Percentiles rank a stretch among this genome's conserved stretches.
phyloP scores from a whole-genome alignment of 2,888 invertebrate species.

The Subacronicta megacephala region DNA sequence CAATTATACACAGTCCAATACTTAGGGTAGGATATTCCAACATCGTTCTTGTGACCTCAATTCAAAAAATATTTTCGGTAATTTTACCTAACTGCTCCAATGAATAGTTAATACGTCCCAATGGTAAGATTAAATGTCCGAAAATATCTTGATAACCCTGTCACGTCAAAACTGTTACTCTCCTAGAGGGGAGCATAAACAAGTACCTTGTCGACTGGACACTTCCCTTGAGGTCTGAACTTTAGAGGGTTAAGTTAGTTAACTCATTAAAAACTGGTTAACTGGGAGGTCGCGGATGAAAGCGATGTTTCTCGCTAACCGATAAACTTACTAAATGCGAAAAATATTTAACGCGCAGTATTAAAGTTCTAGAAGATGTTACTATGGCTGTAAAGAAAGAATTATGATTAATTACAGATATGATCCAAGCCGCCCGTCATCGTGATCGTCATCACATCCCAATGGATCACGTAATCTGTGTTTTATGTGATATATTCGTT shows the following conservation, averaged over 20 bases:
- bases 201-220: slow-evolving; percentile 54
- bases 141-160: slow-evolving; percentile 39
- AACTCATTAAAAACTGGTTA: slow-evolving; percentile 61
- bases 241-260: slow-evolving; percentile 57
- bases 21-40: no score
- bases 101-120: slow-evolving; percentile 36
- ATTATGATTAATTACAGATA: no score
- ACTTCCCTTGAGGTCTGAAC: slow-evolving; percentile 52
- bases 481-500: no score
- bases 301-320: slow-evolving; percentile 31
- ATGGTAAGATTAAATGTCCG: slow-evolving; percentile 25
- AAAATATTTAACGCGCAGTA: slow-evolving; percentile 19
- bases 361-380: slow-evolving; percentile 14
- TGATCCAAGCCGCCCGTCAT: no score
- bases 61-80: background rate
- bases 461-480: no score
- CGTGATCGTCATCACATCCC: no score
- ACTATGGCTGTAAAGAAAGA: background rate
- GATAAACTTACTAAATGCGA: slow-evolving; percentile 21
- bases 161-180: slow-evolving; percentile 48
- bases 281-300: slow-evolving; percentile 45
- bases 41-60: background rate
- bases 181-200: slow-evolving; percentile 43
- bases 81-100: slow-evolving; percentile 8
- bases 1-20: no score